Evolutionary conservation across 2,888 invertebrate genomes (phyloP).

Genomic region (Tetanocera ferruginea): DNA sequence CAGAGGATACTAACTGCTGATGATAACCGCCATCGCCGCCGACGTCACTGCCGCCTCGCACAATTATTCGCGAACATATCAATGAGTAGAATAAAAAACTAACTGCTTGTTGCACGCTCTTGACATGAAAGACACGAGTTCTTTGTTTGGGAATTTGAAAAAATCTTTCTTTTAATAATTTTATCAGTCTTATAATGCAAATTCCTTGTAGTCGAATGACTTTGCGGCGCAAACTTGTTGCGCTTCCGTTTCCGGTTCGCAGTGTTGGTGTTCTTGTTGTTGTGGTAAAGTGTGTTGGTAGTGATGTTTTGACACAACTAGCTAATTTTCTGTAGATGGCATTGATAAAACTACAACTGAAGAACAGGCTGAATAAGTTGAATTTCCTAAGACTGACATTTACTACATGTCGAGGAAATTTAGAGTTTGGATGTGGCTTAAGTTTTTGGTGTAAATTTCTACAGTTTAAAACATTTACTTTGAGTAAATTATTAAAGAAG

Average conservation of each 20-base stretch:
- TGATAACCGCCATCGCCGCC: conserved; percentile 33
- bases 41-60: conserved; percentile 19
- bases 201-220: conserved; percentile 57
- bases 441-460: background rate
- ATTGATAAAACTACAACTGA: background rate
- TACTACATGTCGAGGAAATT: background rate
- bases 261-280: conserved; percentile 30
- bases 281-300: conserved; percentile 38
- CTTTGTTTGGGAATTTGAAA: conserved; percentile 54
- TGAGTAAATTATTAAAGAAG: conserved; percentile 49
- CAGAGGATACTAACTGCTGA: background rate
- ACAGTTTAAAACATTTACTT: conserved; percentile 17
- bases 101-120: too few relatives aligned
- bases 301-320: conserved; percentile 10
- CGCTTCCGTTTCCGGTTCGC: conserved; percentile 28
- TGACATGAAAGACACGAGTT: background rate
- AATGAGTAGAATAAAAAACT: too few relatives aligned
- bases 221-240: background rate
- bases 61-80: too few relatives aligned
- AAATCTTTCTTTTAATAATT: conserved; percentile 62
- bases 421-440: background rate
- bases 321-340: conserved; percentile 2
- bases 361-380: background rate
- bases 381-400: background rate
- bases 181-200: conserved; percentile 69